Percentiles rank a stretch among this genome's conserved stretches.
Conservation (phyloP, 2,113 vertebrate species). For the Tyto alba region DNA sequence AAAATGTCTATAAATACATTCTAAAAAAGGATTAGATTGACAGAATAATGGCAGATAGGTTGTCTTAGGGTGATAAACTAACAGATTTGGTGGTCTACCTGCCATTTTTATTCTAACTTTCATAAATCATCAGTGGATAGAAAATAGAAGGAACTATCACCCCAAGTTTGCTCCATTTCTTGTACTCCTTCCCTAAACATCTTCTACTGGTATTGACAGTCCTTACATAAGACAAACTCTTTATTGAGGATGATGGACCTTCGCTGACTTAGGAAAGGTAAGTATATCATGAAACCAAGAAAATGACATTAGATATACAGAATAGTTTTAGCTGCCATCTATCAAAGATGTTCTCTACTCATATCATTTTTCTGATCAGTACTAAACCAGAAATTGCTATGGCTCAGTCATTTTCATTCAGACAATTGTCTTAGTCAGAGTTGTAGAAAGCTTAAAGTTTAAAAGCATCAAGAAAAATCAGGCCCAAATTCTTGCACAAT, state of each 20-base stretch:
- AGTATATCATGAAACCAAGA: not conserved
- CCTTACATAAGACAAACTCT: not conserved
- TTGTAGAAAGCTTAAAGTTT: not conserved
- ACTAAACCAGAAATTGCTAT: not conserved
- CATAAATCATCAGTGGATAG: not conserved
- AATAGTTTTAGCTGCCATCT: not conserved
- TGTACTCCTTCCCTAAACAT: not conserved
- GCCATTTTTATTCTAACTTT: not conserved
- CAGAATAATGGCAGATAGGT: not conserved
- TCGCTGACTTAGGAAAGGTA: not conserved
- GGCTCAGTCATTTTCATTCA: not conserved
- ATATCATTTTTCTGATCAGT: not conserved
- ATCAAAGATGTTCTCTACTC: not conserved
- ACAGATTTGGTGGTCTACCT: not conserved
- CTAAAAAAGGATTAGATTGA: not conserved
- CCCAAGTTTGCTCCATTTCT: not conserved
- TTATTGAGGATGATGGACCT: not conserved
- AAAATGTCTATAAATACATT: not conserved
- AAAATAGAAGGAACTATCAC: not conserved
- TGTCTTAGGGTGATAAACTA: not conserved
- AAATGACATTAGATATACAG: not conserved
- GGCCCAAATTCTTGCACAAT: not conserved
- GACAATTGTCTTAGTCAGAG: not conserved
- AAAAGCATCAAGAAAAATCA: not conserved
- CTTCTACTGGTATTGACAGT: not conserved